phyloP scores from a whole-genome alignment of 2,888 invertebrate species.

The Hoplodrina ambigua region DNA sequence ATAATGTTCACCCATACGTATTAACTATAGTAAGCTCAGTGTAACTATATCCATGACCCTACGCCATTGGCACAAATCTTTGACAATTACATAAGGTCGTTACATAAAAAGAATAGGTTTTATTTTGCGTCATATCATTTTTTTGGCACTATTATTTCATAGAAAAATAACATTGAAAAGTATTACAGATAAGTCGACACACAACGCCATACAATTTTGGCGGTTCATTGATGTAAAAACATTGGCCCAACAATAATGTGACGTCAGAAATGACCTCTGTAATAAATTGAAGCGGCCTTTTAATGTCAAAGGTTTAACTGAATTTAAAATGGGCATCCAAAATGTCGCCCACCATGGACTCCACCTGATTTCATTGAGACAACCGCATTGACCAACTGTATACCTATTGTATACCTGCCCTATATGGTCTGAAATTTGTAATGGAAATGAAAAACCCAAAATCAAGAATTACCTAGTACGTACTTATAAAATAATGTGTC shows the following conservation, averaged over 20 bases:
- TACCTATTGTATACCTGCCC: conserved; percentile 27
- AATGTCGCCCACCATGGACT: conserved; percentile 19
- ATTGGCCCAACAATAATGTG: conserved; percentile 16
- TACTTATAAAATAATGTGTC: conserved; percentile 38
- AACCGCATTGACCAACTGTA: conserved; percentile 5
- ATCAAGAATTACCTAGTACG: conserved; percentile 26
- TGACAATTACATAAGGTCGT: conserved; percentile 2
- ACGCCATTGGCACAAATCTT: conserved; percentile 5
- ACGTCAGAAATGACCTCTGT: conserved; percentile 19
- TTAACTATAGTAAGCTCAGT: conserved; percentile 36
- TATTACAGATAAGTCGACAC: no score
- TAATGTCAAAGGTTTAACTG: conserved; percentile 24
- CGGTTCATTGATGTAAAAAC: neutral
- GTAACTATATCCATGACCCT: conserved; percentile 3
- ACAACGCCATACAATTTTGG: neutral
- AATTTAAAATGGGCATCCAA: conserved; percentile 9
- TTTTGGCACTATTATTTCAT: conserved; percentile 2
- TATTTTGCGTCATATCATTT: conserved; percentile 10
- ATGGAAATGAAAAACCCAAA: neutral
- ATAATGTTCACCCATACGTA: conserved; percentile 45
- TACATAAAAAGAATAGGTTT: conserved; percentile 2
- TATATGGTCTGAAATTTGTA: conserved; percentile 17
- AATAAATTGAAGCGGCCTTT: neutral
- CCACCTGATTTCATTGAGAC: neutral
- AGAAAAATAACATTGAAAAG: neutral